phyloP scores from a whole-genome alignment of 2,113 vertebrate species.

The Notechis scutatus region DNA sequence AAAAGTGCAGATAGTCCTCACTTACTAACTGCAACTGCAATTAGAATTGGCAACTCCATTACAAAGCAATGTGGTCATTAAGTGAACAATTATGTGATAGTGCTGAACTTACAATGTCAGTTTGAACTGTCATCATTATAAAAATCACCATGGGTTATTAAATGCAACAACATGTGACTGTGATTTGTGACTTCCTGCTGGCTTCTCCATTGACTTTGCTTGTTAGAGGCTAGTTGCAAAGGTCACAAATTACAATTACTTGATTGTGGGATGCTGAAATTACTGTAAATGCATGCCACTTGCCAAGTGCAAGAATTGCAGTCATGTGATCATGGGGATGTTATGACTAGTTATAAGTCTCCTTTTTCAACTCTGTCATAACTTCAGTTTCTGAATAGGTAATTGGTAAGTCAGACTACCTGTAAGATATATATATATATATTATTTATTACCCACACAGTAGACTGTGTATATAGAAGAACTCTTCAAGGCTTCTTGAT shows the following conservation, averaged over 20 bases:
- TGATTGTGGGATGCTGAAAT: background rate
- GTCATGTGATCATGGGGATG: background rate
- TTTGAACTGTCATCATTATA: background rate
- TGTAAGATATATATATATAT: background rate
- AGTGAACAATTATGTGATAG: background rate
- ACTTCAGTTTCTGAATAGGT: background rate
- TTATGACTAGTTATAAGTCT: background rate
- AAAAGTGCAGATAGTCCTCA: conserved; percentile 41
- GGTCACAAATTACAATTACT: background rate
- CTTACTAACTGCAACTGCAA: background rate
- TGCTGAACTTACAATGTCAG: background rate
- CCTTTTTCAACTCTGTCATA: background rate
- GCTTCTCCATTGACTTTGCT: background rate
- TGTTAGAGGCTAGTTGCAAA: background rate
- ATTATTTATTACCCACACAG: conserved; percentile 32
- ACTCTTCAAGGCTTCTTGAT: conserved; percentile 13
- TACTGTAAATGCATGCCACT: background rate
- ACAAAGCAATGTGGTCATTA: background rate
- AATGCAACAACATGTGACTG: background rate
- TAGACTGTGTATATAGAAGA: conserved; percentile 30
- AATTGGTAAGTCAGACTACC: background rate
- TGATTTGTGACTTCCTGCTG: background rate
- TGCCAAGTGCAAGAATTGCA: background rate
- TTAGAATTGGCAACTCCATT: background rate
- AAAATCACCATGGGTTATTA: background rate